Evolutionary conservation across 2,797 vertebrate genomes (phyloP), one percentile per base, ranked within the genome.

Genomic region (Hybognathus amarus): DNA sequence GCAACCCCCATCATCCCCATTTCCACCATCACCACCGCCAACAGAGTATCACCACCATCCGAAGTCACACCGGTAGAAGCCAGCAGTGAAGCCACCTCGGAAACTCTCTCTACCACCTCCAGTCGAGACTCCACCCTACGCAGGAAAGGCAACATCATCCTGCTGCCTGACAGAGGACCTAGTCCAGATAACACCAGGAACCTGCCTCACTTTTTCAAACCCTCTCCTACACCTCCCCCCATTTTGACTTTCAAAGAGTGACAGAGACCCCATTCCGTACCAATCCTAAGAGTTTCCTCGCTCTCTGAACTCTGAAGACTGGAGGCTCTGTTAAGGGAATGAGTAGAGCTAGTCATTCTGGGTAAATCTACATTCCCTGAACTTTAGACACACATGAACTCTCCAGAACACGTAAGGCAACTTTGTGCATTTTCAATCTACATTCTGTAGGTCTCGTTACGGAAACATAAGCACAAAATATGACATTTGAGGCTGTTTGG

Each of bases 191-290:
- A 96, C 80, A 95, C 97, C 42, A 95, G 97, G 61, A 99, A 98
- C 85, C 96, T 99, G 95, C 69, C 95, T 93, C 2, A 98, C 94
- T 99, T 99, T 96, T 99, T 99, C 92, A 99, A 99, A 92, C 95
- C 96, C 3, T 97, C 98, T 0, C 95, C 97, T 0, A 96, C 97
- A 6, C 95, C 96, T 69, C 95, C 94, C 1, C 98, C 97, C 82
- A 98, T 95, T 73, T 94, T 94, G 86, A 95, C 95, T 0, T 97
- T 96, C 76, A 97, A 96, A 88, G 96, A 97, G 18, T 97, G 91
- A 96, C 87, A 11, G 38, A 56, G 45, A 42, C 22, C 50, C 36
- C 59, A 27, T 63, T 77, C 24, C 15, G n/a, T 73, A 82, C 45
- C 38, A 56, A 70, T 87, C 80, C 69, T 84, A 83, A 78, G 84